Evolutionary conservation across 53 echinoderm and acorn worm genomes (phyloP).

Genomic region (Temnopleurus reevesii): DNA sequence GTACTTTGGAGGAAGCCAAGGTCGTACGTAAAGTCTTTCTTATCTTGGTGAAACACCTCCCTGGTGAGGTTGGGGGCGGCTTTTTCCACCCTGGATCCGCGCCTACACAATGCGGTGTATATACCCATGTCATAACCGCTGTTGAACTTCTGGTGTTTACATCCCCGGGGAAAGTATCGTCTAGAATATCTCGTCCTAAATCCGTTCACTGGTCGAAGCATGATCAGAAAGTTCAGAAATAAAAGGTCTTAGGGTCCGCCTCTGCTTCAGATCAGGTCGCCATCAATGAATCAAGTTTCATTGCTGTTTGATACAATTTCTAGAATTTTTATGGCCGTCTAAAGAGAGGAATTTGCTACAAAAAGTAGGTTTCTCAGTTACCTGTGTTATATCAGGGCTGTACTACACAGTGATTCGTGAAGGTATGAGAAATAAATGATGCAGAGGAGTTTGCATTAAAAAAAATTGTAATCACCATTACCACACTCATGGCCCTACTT

Average conservation of each 20-base stretch:
- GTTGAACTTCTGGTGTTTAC: constrained; percentile 11
- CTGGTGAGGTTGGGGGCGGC: too few relatives aligned
- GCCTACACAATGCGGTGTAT: too few relatives aligned
- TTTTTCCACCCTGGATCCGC: too few relatives aligned
- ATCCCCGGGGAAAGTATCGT: not conserved
- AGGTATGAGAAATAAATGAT: too few relatives aligned
- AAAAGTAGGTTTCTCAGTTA: not conserved
- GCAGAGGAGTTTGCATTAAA: too few relatives aligned
- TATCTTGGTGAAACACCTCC: too few relatives aligned
- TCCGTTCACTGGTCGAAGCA: not conserved
- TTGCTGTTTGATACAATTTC: not conserved
- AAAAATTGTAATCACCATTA: too few relatives aligned
- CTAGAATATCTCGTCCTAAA: not conserved
- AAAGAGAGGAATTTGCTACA: not conserved
- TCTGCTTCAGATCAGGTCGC: not conserved
- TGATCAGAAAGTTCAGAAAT: not conserved
- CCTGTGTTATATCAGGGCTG: not conserved
- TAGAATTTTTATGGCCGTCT: not conserved
- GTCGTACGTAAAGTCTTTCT: too few relatives aligned
- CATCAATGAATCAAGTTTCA: not conserved
- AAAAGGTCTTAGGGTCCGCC: not conserved
- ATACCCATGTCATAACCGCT: not conserved
- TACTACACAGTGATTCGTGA: too few relatives aligned
- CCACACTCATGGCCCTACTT: too few relatives aligned
- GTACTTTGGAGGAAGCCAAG: too few relatives aligned